Conservation (phyloP, 2,113 vertebrate genomes). For the Actenoides hombroni region DNA sequence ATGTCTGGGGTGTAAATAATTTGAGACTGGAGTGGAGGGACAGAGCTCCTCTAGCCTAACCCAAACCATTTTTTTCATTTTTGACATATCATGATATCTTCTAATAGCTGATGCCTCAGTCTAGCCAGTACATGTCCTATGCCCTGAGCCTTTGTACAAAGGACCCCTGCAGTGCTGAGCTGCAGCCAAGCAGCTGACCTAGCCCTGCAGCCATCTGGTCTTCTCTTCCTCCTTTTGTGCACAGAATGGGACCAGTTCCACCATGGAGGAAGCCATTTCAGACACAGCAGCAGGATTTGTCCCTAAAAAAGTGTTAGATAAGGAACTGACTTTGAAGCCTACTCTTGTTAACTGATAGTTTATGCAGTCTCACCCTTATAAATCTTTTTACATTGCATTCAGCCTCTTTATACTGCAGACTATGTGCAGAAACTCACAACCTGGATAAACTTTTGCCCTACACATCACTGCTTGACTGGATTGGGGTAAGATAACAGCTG, state of each 20-base stretch:
- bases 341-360: background rate
- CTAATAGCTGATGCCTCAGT: background rate
- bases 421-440: conserved; percentile 76
- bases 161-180: conserved; percentile 43
- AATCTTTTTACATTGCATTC: background rate
- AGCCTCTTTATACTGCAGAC: conserved; percentile 87
- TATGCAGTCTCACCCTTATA: background rate
- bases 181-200: conserved; percentile 48
- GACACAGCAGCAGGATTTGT: background rate
- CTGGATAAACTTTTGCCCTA: conserved; percentile 87
- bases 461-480: conserved; percentile 82
- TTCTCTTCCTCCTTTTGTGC: conserved; percentile 61
- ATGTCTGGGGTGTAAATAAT: background rate
- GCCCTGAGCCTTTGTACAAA: background rate
- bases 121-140: background rate
- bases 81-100: background rate
- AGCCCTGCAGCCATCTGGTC: conserved; percentile 39
- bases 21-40: background rate
- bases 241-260: conserved; percentile 42
- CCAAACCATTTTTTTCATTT: background rate
- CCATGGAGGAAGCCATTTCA: background rate
- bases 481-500: conserved; percentile 77
- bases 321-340: background rate
- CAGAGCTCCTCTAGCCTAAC: background rate
- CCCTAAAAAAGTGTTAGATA: background rate